Conservation (phyloP, 1,140 invertebrate species). For the Hycleus phaleratus region DNA sequence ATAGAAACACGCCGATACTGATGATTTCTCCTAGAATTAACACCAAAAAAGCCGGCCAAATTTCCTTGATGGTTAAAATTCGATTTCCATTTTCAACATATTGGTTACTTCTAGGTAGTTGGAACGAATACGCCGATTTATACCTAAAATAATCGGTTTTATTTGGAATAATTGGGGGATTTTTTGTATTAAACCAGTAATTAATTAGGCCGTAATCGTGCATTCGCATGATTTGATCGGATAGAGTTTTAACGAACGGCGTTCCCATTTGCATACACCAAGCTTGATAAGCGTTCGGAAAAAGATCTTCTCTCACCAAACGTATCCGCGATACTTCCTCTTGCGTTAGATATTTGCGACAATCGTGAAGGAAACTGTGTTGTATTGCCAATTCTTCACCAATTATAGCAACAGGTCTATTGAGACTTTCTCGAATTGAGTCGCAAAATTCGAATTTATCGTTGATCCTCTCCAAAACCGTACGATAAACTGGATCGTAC, state of each 20-base stretch:
- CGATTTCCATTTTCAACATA: neutral
- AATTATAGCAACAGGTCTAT: conserved; percentile 1
- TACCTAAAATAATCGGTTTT: neutral
- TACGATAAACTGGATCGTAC: conserved; percentile 2
- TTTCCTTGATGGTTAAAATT: neutral
- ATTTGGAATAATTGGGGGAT: no score
- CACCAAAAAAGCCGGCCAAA: neutral
- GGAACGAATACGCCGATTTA: conserved; percentile 1
- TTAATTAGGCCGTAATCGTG: conserved; percentile 12
- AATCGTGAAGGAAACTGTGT: neutral
- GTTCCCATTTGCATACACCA: conserved; percentile 10
- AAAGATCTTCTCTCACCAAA: conserved; percentile 6
- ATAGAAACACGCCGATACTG: neutral
- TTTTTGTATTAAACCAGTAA: conserved; percentile 9
- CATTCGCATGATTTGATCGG: conserved; percentile 5
- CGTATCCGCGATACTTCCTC: conserved; percentile 1
- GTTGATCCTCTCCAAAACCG: conserved; percentile 1
- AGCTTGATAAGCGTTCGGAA: conserved; percentile 14
- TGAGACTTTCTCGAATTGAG: neutral
- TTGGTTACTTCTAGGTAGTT: neutral
- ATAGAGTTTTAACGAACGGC: conserved; percentile 10
- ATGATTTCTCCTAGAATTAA: neutral
- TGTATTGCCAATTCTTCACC: conserved; percentile 10
- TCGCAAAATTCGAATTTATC: conserved; percentile 10
- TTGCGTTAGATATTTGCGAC: neutral